Conservation (phyloP, 2,797 vertebrate genomes). For the Aeoliscus strigatus region DNA sequence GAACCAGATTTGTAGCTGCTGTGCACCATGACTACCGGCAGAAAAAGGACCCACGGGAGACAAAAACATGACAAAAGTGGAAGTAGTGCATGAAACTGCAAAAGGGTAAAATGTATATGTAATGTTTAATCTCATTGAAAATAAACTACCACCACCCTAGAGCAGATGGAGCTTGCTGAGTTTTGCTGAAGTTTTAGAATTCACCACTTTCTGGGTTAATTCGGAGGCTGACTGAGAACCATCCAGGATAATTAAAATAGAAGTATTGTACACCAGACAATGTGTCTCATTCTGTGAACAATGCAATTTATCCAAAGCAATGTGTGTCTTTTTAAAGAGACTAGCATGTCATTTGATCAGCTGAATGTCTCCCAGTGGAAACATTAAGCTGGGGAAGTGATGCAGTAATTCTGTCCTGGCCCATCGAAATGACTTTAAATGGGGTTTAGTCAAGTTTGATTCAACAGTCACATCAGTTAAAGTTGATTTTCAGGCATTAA, state of each 20-base stretch:
- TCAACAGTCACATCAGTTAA: too few relatives aligned
- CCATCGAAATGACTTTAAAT: too few relatives aligned
- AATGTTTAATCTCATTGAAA: conserved; percentile 15
- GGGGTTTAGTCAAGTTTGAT: too few relatives aligned
- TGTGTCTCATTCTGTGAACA: too few relatives aligned
- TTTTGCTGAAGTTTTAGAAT: not conserved
- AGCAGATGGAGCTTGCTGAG: conserved; percentile 7
- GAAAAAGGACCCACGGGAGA: conserved; percentile 22
- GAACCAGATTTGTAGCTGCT: conserved; percentile 36
- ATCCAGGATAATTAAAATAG: too few relatives aligned
- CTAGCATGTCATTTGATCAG: conserved; percentile 3
- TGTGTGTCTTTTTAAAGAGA: too few relatives aligned
- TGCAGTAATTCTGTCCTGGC: too few relatives aligned
- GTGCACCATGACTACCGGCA: conserved; percentile 29
- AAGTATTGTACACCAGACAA: too few relatives aligned
- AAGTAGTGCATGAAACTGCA: conserved; percentile 19
- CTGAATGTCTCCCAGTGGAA: not conserved
- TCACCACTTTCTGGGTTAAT: too few relatives aligned
- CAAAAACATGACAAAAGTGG: conserved; percentile 22
- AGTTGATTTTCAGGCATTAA: not conserved
- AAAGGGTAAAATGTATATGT: conserved; percentile 17
- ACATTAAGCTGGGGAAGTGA: not conserved
- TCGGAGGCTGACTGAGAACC: too few relatives aligned
- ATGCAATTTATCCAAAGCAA: too few relatives aligned
- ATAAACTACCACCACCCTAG: conserved; percentile 8